Conservation (phyloP, 2,888 invertebrate genomes). For the Limnephilus auricula region DNA sequence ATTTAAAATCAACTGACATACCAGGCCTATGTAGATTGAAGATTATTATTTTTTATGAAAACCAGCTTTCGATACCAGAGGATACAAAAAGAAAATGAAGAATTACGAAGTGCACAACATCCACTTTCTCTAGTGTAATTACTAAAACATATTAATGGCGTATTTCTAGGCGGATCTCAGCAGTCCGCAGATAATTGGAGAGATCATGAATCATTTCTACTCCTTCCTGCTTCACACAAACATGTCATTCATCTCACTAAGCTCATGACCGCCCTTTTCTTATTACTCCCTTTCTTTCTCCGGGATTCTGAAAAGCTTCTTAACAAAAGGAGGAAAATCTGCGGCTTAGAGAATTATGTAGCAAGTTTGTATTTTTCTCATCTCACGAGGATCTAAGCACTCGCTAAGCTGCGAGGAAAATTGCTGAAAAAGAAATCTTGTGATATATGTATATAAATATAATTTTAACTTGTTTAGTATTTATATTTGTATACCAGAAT, state of each 20-base stretch:
- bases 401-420: background rate
- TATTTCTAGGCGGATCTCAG: background rate
- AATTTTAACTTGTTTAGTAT: background rate
- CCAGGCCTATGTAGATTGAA: no score
- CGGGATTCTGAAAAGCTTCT: background rate
- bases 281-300: background rate
- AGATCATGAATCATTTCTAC: background rate
- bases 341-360: background rate
- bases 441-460: background rate
- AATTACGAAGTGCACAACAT: no score
- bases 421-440: background rate
- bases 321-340: background rate
- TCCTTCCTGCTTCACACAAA: background rate
- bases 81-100: no score
- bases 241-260: background rate
- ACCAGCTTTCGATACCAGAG: no score
- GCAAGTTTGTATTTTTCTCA: background rate
- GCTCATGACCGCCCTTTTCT: background rate
- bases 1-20: no score
- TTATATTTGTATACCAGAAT: background rate
- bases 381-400: background rate
- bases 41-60: no score
- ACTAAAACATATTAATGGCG: background rate
- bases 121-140: no score
- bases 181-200: background rate